phyloP scores from a whole-genome alignment of 2,113 vertebrate genomes.

The Xyrauchen texanus region DNA sequence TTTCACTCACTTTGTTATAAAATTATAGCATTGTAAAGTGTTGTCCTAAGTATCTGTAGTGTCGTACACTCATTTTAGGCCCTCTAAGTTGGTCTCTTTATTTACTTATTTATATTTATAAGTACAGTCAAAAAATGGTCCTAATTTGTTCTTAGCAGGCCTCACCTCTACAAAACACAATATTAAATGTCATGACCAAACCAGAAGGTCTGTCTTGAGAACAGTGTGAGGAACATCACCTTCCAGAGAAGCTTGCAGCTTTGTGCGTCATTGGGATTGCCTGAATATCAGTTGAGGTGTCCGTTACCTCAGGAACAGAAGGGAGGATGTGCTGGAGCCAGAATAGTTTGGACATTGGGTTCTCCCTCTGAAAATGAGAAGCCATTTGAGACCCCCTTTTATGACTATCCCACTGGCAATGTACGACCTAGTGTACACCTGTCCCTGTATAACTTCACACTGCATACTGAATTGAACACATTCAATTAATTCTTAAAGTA shows the following conservation, averaged over 20 bases:
- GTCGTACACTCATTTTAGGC: no score
- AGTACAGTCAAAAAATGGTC: no score
- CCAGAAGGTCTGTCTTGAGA: not conserved
- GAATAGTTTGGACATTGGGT: conserved; percentile 23
- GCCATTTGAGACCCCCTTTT: not conserved
- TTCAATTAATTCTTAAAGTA: no score
- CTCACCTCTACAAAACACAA: no score
- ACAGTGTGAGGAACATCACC: no score
- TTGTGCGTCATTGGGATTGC: not conserved
- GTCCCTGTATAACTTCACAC: conserved; percentile 25
- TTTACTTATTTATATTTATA: no score
- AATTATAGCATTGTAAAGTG: not conserved
- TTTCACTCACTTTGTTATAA: not conserved
- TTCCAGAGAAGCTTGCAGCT: no score
- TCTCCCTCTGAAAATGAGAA: conserved; percentile 7
- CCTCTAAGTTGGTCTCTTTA: no score
- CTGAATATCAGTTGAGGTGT: conserved; percentile 32
- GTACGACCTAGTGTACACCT: conserved; percentile 39
- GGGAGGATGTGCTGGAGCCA: not conserved
- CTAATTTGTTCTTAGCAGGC: no score
- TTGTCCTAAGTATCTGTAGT: no score
- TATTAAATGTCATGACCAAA: no score
- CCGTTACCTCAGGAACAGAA: conserved; percentile 33
- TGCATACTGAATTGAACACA: no score
- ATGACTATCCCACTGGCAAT: conserved; percentile 15